These are phyloP conservation scores for Orchesella cincta DNA, from an alignment of 1,140 invertebrate species.

Conservation along the genomic window DNA sequence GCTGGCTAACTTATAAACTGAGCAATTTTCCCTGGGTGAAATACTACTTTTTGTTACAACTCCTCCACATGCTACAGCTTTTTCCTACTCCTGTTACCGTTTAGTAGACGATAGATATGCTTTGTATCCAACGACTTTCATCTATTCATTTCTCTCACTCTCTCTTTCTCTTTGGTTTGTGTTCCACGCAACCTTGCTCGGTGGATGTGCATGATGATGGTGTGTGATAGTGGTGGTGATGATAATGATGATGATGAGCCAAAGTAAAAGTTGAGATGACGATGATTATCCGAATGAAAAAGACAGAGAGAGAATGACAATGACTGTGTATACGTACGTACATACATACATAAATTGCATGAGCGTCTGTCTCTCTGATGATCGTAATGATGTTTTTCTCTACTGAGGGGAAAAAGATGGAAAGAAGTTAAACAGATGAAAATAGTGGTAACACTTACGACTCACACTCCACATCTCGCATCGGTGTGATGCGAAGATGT, in stretches of 20 bases:
- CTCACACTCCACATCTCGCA: too few species aligned
- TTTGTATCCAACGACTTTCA: background rate
- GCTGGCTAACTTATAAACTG: background rate
- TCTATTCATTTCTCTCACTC: background rate
- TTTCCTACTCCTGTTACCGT: background rate
- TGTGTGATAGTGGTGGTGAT: background rate
- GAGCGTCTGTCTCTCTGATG: background rate
- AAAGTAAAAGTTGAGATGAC: background rate
- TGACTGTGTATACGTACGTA: too few species aligned
- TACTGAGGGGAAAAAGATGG: background rate
- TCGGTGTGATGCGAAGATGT: background rate
- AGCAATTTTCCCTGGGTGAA: background rate
- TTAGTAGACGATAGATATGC: background rate
- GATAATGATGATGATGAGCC: background rate
- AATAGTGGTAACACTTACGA: background rate
- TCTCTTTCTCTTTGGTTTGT: background rate
- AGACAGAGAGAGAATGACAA: background rate
- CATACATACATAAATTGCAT: too few species aligned
- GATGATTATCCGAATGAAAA: background rate
- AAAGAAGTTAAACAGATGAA: background rate
- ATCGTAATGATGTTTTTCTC: background rate
- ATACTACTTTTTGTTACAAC: background rate
- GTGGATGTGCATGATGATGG: too few species aligned
- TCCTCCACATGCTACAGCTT: background rate
- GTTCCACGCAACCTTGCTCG: too few species aligned